Conservation (phyloP, 2,888 invertebrate genomes). For the Drosophila imparisetae region DNA sequence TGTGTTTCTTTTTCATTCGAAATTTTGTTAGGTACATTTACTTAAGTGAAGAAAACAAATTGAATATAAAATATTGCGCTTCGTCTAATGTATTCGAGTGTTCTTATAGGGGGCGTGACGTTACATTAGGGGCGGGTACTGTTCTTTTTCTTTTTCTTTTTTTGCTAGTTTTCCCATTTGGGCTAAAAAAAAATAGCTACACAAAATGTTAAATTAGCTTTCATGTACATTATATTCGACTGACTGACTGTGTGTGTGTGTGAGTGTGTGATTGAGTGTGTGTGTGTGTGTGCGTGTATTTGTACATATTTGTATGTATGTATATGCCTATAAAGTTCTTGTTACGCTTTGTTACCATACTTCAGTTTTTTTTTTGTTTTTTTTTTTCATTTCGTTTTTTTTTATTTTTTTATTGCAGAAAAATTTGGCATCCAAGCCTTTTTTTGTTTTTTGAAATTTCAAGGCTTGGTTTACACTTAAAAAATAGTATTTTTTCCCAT, state of each 20-base stretch:
- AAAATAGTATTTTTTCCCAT: slow-evolving; percentile 64
- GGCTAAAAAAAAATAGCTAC: slow-evolving; percentile 13
- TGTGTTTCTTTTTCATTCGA: slow-evolving; percentile 20
- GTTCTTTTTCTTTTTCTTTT: background rate
- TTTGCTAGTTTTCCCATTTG: background rate
- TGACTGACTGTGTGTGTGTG: slow-evolving; percentile 26
- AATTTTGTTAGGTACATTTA: slow-evolving; percentile 69
- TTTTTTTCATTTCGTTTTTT: slow-evolving; percentile 27
- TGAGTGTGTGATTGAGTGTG: slow-evolving; percentile 1
- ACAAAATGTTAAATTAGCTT: slow-evolving; percentile 18
- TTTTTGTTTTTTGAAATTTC: slow-evolving; percentile 44
- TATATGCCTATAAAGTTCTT: slow-evolving; percentile 58
- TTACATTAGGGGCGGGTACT: slow-evolving; percentile 20
- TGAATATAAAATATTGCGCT: slow-evolving; percentile 40
- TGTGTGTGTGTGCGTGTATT: slow-evolving; percentile 26
- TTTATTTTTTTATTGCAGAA: slow-evolving; percentile 62
- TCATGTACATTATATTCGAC: slow-evolving; percentile 32
- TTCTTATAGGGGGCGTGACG: slow-evolving; percentile 34
- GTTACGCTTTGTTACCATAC: slow-evolving; percentile 41
- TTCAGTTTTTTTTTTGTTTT: slow-evolving; percentile 13
- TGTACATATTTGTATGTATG: slow-evolving; percentile 38
- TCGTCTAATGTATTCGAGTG: slow-evolving; percentile 28
- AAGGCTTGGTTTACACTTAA: slow-evolving; percentile 74
- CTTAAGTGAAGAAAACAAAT: slow-evolving; percentile 35
- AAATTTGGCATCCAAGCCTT: slow-evolving; percentile 74